Percentiles rank a stretch among this genome's conserved stretches.
Evolutionary conservation across 2,113 vertebrate species (phyloP).

Genomic region (Prionailurus viverrinus): DNA sequence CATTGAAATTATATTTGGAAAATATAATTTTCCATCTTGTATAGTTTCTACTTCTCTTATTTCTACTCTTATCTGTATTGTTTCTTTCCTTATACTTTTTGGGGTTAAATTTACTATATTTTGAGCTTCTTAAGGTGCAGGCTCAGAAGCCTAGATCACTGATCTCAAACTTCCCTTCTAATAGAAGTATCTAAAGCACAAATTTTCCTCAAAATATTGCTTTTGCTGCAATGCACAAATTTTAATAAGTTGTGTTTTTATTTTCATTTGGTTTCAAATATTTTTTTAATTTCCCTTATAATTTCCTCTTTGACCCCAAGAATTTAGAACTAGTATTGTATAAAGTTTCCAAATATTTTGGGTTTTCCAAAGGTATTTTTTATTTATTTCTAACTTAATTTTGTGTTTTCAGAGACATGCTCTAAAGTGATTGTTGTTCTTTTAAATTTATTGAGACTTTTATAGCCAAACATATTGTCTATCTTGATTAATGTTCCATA

Average conservation of each 20-base stretch:
- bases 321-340: not conserved
- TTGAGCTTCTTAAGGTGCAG: not conserved
- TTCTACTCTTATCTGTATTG: not conserved
- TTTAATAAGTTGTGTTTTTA: not conserved
- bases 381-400: not conserved
- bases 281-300: not conserved
- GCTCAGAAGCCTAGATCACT: not conserved
- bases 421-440: not conserved
- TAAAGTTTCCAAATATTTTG: not conserved
- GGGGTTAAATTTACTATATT: not conserved
- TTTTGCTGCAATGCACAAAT: slow-evolving; percentile 15
- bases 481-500: not conserved
- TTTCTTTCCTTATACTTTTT: not conserved
- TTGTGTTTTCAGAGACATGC: not conserved
- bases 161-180: not conserved
- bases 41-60: not conserved
- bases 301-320: not conserved
- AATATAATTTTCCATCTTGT: not conserved
- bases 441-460: slow-evolving; percentile 24
- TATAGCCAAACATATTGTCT: slow-evolving; percentile 3
- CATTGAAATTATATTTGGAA: slow-evolving; percentile 57
- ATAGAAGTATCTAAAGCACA: not conserved
- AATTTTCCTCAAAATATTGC: not conserved
- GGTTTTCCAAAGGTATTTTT: not conserved
- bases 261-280: not conserved